phyloP scores from a whole-genome alignment of 1,140 invertebrate species.

The Colletes latitarsis region DNA sequence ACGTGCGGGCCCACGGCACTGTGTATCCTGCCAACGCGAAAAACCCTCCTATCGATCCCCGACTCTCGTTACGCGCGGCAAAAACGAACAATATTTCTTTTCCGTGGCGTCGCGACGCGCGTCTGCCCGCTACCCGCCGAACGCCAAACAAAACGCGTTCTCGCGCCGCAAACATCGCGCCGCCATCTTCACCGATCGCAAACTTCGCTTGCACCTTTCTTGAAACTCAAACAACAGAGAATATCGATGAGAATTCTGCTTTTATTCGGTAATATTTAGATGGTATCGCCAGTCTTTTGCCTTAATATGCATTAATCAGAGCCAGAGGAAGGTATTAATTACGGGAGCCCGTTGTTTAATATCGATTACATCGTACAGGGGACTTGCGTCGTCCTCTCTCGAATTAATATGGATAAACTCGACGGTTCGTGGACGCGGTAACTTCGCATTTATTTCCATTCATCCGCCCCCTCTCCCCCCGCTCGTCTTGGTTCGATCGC shows the following conservation, averaged over 20 bases:
- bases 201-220: no score
- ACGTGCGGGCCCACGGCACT: neutral
- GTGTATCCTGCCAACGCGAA: neutral
- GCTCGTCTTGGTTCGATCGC: neutral
- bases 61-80: constrained; percentile 29
- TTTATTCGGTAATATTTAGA: no score
- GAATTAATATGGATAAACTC: constrained; percentile 30
- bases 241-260: no score
- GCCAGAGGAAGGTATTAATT: constrained; percentile 3
- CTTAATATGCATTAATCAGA: neutral
- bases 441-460: constrained; percentile 15
- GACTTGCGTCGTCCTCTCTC: neutral
- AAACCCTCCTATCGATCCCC: constrained; percentile 38
- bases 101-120: neutral
- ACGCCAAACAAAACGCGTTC: no score
- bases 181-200: no score
- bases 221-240: no score
- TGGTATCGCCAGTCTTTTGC: no score
- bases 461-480: neutral
- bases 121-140: no score
- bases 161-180: no score
- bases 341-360: no score
- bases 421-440: neutral
- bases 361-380: neutral
- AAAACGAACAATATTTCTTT: constrained; percentile 12